Evolutionary conservation across 2,113 vertebrate genomes (phyloP), one percentile per base, ranked within the genome.

Genomic region (Dasyprocta punctata): DNA sequence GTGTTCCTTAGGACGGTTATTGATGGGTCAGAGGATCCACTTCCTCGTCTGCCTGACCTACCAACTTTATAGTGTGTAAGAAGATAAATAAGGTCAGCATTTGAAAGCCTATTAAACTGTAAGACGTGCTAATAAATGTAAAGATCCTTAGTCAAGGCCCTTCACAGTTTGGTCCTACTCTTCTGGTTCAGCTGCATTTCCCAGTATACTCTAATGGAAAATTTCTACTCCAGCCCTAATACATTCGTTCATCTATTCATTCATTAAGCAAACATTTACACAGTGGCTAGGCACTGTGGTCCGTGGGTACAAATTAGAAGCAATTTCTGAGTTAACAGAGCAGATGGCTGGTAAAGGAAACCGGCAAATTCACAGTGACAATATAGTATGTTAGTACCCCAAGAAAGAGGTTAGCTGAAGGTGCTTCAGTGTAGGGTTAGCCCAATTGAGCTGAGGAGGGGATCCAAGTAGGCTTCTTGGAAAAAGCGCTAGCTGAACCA

Each of bases 21-120:
- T 56, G 49, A 89, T 73, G n/a, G 44, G 10, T 89, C 92, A 95
- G 80, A 69, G 19, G 81, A 82, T 86, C 30, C 28, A 78, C 33
- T 90, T 94, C 52, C 7, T 95, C 63, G 69, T 75, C 44, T 63
- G 26, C 77, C 60, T 83, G 16, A 44, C 33, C 38, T 97, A 17
- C 5, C 67, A 90, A 80, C 36, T 87, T 87, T 71, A 71, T 73
- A 84, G 33, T 38, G 67, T 95, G 12, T 75, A 83, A 85, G 44
- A 86, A 89, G 84, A 92, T 77, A 95, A 85, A 89, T 78, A 41
- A 92, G 28, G 78, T 92, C 67, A 87, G 60, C 78, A 26, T 83
- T 87, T 95, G 52, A 90, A 86, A 89, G 38, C 28, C 20, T 83
- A 24, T 92, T 89, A 87, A 92, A 78, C 47, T 89, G 26, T 38